Evolutionary conservation across 2,113 vertebrate genomes (phyloP).

Genomic region (Heteronetta atricapilla): DNA sequence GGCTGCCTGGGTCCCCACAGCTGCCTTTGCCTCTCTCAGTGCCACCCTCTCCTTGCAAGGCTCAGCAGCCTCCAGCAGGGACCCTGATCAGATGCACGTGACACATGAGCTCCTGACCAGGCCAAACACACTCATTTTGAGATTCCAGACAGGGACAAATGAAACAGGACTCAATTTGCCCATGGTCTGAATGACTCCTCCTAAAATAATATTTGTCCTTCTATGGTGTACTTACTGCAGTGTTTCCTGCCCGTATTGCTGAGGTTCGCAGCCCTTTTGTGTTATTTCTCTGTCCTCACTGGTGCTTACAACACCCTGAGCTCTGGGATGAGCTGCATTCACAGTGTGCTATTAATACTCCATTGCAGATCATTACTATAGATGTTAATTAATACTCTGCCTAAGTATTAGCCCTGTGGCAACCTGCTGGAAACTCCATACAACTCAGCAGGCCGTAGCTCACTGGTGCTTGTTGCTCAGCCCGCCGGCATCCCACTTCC

Average conservation of each 20-base stretch:
- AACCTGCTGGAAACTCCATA: slow-evolving; percentile 21
- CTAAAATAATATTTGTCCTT: background rate
- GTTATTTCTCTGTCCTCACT: background rate
- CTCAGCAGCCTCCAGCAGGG: background rate
- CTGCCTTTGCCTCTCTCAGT: background rate
- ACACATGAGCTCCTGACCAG: background rate
- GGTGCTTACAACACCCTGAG: background rate
- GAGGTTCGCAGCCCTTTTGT: background rate
- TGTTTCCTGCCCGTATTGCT: background rate
- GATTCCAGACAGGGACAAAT: background rate
- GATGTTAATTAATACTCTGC: slow-evolving; percentile 49
- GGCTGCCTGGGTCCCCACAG: background rate
- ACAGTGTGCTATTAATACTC: background rate
- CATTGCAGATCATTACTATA: background rate
- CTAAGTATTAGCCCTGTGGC: slow-evolving; percentile 25
- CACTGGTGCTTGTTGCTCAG: background rate
- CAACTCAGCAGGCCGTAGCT: background rate
- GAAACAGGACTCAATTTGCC: background rate
- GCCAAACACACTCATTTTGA: background rate
- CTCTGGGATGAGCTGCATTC: background rate
- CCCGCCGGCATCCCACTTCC: background rate
- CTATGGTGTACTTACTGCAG: background rate
- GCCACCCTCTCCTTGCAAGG: background rate
- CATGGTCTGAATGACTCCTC: background rate
- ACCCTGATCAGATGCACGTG: background rate